Conservation (phyloP, 2,888 invertebrate species). For the Lasioglossum morio region DNA sequence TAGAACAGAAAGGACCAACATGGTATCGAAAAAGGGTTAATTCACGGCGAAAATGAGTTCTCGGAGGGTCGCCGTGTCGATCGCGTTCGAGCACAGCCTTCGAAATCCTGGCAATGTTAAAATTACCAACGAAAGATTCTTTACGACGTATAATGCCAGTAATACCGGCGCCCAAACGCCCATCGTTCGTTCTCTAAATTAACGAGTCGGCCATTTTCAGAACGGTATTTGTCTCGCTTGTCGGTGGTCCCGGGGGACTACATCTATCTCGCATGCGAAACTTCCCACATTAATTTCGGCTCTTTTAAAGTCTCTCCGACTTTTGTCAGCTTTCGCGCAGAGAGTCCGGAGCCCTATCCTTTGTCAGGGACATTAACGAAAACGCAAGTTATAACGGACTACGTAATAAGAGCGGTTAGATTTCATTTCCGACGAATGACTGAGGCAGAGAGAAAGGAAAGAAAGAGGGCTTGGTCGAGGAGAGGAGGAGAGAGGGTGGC, state of each 20-base stretch:
- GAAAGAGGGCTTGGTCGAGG: conserved; percentile 1
- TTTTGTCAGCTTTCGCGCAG: conserved; percentile 38
- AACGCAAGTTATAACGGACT: conserved; percentile 68
- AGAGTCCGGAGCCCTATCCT: conserved; percentile 10
- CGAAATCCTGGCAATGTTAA: not conserved
- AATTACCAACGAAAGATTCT: not conserved
- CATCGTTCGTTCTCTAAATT: conserved; percentile 15
- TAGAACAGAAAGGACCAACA: not conserved
- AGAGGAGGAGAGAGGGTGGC: conserved; percentile 28
- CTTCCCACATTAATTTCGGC: conserved; percentile 56
- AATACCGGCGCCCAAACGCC: not conserved
- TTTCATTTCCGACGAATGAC: conserved; percentile 52
- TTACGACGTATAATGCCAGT: conserved; percentile 4
- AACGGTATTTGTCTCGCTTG: conserved; percentile 26
- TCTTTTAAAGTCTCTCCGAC: conserved; percentile 32
- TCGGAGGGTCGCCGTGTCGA: not conserved
- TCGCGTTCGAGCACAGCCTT: not conserved
- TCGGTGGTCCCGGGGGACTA: conserved; percentile 14
- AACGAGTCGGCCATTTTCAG: conserved; percentile 34
- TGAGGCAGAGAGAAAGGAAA: conserved; percentile 42
- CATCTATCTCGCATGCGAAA: conserved; percentile 45
- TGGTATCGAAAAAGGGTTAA: not conserved
- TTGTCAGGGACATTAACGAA: conserved; percentile 65
- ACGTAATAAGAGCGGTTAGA: conserved; percentile 64
- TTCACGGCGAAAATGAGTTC: not conserved